Conservation (phyloP, 2,113 vertebrate genomes). For the Morone saxatilis region DNA sequence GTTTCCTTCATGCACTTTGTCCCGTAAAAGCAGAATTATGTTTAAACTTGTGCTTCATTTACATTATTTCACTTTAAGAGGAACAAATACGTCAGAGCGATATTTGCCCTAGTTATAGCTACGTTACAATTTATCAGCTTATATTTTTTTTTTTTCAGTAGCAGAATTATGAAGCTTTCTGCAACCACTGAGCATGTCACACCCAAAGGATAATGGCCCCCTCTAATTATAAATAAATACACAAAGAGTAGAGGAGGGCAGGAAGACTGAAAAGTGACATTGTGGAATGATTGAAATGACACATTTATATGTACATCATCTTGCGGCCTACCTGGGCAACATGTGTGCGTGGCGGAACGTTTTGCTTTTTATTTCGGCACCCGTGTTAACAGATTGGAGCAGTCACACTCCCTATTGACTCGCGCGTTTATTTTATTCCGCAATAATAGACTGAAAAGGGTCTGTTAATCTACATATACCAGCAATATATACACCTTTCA, state of each 20-base stretch:
- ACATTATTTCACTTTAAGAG: neutral
- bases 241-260: neutral
- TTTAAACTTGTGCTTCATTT: neutral
- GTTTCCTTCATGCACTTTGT: constrained; percentile 8
- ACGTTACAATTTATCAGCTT: neutral
- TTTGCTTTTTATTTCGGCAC: too few relatives aligned
- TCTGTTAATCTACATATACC: too few relatives aligned
- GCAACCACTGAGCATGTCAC: neutral
- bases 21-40: constrained; percentile 17
- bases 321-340: too few relatives aligned
- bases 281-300: neutral
- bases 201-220: neutral
- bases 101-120: constrained; percentile 28
- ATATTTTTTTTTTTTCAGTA: constrained; percentile 5
- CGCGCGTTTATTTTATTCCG: too few relatives aligned
- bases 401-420: too few relatives aligned
- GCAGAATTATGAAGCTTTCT: neutral
- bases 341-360: too few relatives aligned
- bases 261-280: neutral
- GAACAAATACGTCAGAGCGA: neutral
- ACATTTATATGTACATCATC: neutral
- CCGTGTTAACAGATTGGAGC: too few relatives aligned
- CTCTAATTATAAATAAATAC: neutral
- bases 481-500: too few relatives aligned
- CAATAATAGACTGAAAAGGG: too few relatives aligned